A percentile compares a stretch with the other conserved stretches of the same genome.
Conservation (phyloP, 2,888 invertebrate genomes). For the Oscheius sp. region DNA sequence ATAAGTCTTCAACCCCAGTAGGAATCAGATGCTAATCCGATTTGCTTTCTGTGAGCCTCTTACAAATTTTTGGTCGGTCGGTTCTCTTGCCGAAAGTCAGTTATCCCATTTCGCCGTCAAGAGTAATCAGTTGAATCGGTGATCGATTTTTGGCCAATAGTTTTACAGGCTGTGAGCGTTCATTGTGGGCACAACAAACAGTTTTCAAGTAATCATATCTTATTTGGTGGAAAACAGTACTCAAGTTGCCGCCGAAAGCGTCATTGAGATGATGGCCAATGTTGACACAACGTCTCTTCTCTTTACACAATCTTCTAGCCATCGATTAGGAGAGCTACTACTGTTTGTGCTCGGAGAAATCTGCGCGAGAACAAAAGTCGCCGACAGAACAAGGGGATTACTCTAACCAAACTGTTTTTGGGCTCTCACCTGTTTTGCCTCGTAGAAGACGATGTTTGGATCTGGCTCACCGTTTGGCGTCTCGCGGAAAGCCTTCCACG, state of each 20-base stretch:
- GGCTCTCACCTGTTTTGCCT: constrained; percentile 13
- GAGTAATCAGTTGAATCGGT: no score
- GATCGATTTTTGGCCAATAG: no score
- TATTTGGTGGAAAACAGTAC: constrained; percentile 17
- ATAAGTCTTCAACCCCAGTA: no score
- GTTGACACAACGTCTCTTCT: constrained; percentile 19
- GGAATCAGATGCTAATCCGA: no score
- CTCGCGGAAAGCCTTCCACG: constrained; percentile 30
- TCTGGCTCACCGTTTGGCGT: constrained; percentile 27
- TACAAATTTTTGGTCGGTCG: no score
- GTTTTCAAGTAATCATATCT: no score
- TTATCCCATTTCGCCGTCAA: no score
- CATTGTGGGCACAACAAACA: no score
- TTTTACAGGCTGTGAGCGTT: no score
- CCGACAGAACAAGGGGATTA: not conserved
- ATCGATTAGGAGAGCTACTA: constrained; percentile 24
- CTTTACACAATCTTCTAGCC: constrained; percentile 26
- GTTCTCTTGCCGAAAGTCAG: no score
- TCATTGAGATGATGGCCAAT: constrained; percentile 13
- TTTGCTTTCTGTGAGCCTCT: no score
- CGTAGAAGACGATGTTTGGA: constrained; percentile 25
- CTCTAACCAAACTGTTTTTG: no score
- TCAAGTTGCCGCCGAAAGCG: constrained; percentile 5
- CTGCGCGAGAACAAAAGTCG: constrained; percentile 14
- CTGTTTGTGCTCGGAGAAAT: constrained; percentile 8